Conservation (phyloP, 1,140 invertebrate species). For the Paraescarpia echinospica region DNA sequence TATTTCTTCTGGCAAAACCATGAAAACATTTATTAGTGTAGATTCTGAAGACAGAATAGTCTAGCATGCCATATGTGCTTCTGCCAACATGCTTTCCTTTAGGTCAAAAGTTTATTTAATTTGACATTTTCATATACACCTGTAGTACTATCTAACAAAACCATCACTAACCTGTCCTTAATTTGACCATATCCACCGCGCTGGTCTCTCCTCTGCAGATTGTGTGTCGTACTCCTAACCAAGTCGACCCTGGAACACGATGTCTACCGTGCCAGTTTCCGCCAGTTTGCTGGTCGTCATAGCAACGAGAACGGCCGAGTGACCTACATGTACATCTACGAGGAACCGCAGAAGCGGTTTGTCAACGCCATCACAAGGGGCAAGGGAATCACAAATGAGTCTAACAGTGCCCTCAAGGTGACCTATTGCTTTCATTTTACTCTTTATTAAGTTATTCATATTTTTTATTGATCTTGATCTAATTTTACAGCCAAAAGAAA, state of each 20-base stretch:
- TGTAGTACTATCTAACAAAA: neutral
- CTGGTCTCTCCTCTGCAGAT: neutral
- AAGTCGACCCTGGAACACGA: neutral
- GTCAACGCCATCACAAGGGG: neutral
- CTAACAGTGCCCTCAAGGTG: conserved; percentile 14
- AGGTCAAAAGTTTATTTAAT: neutral
- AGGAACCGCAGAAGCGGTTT: conserved; percentile 10
- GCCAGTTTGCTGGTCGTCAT: conserved; percentile 6
- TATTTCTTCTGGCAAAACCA: neutral
- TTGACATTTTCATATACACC: neutral
- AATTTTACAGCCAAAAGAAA: no score
- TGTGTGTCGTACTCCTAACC: conserved; percentile 14
- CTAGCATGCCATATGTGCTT: no score
- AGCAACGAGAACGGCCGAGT: neutral
- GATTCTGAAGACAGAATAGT: no score
- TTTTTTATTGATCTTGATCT: no score
- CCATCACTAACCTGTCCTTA: neutral
- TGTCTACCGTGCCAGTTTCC: neutral
- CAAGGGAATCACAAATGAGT: neutral
- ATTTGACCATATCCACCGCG: neutral
- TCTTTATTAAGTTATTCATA: no score
- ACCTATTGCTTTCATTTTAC: neutral
- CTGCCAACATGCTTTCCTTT: neutral
- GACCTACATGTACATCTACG: conserved; percentile 9
- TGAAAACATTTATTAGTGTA: no score